A percentile compares a stretch with the other conserved stretches of the same genome.
phyloP scores from a whole-genome alignment of 2,797 vertebrate species.

The Arvicola amphibius region DNA sequence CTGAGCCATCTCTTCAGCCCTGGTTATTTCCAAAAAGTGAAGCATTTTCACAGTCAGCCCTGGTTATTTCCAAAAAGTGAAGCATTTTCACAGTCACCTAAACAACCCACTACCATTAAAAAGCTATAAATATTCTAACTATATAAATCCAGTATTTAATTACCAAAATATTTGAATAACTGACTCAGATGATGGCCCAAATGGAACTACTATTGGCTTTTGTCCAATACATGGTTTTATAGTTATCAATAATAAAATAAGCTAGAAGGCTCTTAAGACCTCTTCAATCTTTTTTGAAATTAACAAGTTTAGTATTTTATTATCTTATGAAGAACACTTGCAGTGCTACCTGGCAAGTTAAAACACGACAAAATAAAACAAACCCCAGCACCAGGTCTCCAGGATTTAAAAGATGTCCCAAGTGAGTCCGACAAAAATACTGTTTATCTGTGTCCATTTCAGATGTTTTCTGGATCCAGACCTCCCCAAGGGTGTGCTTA shows the following conservation, averaged over 20 bases:
- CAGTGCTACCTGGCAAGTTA: constrained; percentile 21
- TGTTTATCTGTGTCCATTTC: constrained; percentile 96
- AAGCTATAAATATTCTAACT: not conserved
- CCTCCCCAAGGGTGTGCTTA: constrained; percentile 95
- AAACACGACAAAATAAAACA: constrained; percentile 78
- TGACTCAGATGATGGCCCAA: constrained; percentile 28
- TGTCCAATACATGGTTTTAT: constrained; percentile 17
- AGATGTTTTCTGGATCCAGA: constrained; percentile 98
- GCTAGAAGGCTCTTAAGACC: not conserved
- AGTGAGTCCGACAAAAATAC: constrained; percentile 96
- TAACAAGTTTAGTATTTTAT: constrained; percentile 30
- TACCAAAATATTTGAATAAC: constrained; percentile 47
- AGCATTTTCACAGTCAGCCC: not conserved
- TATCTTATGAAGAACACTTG: constrained; percentile 28
- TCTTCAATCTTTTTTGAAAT: constrained; percentile 38
- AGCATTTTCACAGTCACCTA: not conserved
- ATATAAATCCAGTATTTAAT: constrained; percentile 20
- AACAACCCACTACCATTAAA: not conserved
- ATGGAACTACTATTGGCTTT: constrained; percentile 14
- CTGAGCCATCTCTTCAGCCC: not conserved
- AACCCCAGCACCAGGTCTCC: constrained; percentile 96
- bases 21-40: constrained; percentile 19
- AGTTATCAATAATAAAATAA: constrained; percentile 60
- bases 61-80: constrained; percentile 19
- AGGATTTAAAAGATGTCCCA: constrained; percentile 97